Percentiles rank a stretch among this genome's conserved stretches.
phyloP scores from a whole-genome alignment of 2,888 invertebrate species.

The Acrocyrtus sp. region DNA sequence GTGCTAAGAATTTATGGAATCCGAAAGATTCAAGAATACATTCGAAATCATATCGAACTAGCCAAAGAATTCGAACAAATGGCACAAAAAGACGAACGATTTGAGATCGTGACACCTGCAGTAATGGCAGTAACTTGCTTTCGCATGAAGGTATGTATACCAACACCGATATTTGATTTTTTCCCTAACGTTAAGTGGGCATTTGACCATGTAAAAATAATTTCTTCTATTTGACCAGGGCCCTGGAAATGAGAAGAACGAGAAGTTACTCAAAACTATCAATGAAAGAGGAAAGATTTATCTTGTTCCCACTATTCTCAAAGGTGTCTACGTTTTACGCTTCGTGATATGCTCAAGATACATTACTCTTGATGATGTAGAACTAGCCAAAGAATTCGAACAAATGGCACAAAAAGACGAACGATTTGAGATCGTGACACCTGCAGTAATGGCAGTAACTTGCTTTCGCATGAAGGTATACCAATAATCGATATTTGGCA shows the following conservation, averaged over 20 bases:
- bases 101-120: slow-evolving; percentile 90
- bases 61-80: slow-evolving; percentile 89
- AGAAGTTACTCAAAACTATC: no score
- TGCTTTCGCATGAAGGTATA: slow-evolving; percentile 90
- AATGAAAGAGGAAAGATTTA: slow-evolving; percentile 81
- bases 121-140: slow-evolving; percentile 97
- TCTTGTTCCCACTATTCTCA: slow-evolving; percentile 89
- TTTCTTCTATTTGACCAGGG: slow-evolving; percentile 66
- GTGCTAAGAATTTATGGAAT: slow-evolving; percentile 90
- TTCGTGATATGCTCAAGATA: slow-evolving; percentile 90
- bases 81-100: slow-evolving; percentile 80
- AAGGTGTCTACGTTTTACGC: slow-evolving; percentile 84
- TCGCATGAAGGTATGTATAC: slow-evolving; percentile 79
- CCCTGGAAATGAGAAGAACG: slow-evolving; percentile 83
- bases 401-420: slow-evolving; percentile 78
- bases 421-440: slow-evolving; percentile 88
- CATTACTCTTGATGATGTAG: slow-evolving; percentile 83
- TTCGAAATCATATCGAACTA: slow-evolving; percentile 84
- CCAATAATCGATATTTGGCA: neutral
- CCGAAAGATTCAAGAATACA: slow-evolving; percentile 85
- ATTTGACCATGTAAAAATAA: neutral
- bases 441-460: slow-evolving; percentile 93
- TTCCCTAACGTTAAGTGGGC: neutral
- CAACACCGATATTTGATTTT: neutral
- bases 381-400: slow-evolving; percentile 89